Conservation (phyloP, 2,113 vertebrate genomes). For the Hiodon alosoides region DNA sequence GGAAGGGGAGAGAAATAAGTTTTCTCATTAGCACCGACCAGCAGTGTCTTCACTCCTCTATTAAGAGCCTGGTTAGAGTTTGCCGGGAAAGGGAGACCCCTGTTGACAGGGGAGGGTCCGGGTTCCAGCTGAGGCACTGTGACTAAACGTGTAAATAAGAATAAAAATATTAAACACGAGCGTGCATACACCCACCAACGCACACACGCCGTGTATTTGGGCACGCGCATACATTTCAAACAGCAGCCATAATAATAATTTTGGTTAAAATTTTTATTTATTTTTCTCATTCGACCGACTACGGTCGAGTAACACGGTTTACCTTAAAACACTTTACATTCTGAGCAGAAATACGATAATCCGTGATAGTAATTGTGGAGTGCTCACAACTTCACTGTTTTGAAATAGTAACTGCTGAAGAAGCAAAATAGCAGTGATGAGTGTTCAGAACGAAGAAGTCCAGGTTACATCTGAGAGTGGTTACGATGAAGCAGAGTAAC, state of each 20-base stretch:
- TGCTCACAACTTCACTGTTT: constrained; percentile 14
- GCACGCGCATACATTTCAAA: constrained; percentile 17
- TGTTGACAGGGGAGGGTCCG: not conserved
- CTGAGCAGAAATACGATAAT: constrained; percentile 11
- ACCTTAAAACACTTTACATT: constrained; percentile 5
- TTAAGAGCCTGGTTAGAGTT: constrained; percentile 40
- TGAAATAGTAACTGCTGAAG: constrained; percentile 17
- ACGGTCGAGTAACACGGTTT: not conserved
- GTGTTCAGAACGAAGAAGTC: constrained; percentile 1
- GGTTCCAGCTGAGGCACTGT: not conserved
- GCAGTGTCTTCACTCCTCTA: constrained; percentile 43
- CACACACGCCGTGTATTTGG: constrained; percentile 19
- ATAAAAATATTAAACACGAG: not conserved
- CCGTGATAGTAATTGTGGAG: constrained; percentile 19
- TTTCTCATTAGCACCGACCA: constrained; percentile 51
- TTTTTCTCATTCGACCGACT: constrained; percentile 10
- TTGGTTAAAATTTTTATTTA: constrained; percentile 22
- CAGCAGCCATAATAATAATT: constrained; percentile 10
- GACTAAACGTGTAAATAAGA: not conserved
- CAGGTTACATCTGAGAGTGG: constrained; percentile 18
- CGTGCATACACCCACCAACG: not conserved
- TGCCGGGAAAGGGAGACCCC: constrained; percentile 11
- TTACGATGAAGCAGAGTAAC: constrained; percentile 24
- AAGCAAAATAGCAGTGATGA: constrained; percentile 15
- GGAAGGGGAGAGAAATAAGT: constrained; percentile 66